Conservation (phyloP, 2,888 invertebrate species). For the Pyralis farinalis region DNA sequence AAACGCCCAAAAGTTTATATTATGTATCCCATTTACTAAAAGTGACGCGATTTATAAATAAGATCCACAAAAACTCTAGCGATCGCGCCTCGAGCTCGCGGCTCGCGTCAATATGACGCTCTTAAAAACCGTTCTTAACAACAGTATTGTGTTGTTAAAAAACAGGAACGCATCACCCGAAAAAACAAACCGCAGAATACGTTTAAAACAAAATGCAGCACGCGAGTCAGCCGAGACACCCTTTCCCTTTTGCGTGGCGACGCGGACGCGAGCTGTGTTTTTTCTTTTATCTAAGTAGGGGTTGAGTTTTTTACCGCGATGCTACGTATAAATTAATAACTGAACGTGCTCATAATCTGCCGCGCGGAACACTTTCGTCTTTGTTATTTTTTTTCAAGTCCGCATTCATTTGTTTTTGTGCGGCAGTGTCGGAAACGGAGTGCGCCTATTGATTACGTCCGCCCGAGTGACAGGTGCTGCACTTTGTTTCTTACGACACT, state of each 20-base stretch:
- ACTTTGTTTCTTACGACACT: conserved; percentile 28
- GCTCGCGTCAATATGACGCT: conserved; percentile 71
- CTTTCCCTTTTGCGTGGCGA: conserved; percentile 75
- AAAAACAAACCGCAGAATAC: conserved; percentile 77
- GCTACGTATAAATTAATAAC: conserved; percentile 80
- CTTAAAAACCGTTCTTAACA: conserved; percentile 72
- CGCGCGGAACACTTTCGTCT: conserved; percentile 76
- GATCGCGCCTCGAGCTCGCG: conserved; percentile 62
- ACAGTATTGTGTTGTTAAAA: conserved; percentile 78
- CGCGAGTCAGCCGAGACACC: conserved; percentile 72
- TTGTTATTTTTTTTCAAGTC: conserved; percentile 67
- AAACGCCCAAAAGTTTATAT: conserved; percentile 60
- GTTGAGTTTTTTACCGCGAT: conserved; percentile 73
- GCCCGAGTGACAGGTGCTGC: conserved; percentile 61
- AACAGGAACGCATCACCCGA: conserved; percentile 70
- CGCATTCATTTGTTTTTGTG: conserved; percentile 76
- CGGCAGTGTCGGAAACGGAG: conserved; percentile 59
- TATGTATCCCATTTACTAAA: conserved; percentile 59
- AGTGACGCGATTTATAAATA: conserved; percentile 70
- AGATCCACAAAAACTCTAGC: conserved; percentile 60
- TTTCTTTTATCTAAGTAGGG: conserved; percentile 65
- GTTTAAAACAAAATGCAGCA: conserved; percentile 77
- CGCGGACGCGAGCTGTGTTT: conserved; percentile 78
- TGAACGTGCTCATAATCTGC: conserved; percentile 79
- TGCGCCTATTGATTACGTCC: conserved; percentile 64